Base-by-base conservation (phyloP, 2,113 vertebrate genomes). In the Calyptommatus sinebrachiatus region DNA sequence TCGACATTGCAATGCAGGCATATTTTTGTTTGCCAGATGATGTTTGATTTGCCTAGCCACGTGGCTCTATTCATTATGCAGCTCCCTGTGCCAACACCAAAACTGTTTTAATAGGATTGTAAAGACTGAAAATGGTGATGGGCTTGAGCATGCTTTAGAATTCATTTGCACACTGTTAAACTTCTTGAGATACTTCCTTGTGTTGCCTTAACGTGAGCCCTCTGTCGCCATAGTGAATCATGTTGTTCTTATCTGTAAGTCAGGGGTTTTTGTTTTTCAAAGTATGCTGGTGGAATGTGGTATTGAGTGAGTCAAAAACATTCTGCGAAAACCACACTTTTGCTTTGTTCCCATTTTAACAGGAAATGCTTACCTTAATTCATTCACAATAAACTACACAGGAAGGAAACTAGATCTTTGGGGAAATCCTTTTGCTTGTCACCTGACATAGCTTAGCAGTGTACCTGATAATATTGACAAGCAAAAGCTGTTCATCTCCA, bases 331-430 rank as follows among this genome's bases (percentile, higher is more conserved):
- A 46, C 77, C 0, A 2, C 4, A 22, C 82, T 67, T 86, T 67
- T 79, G 77, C 84, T 86, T 87, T 80, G 50, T 83, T 79, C 53
- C 53, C 88, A 90, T 94, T 94, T 92, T 90, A 92, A 92, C 92
- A 92, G 94, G 94, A 96, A 95, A 91, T 89, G 88, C 89, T 94
- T 93, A 91, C 82, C 88, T 92, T 86, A 18, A 88, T 85, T 89
- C 76, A 82, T 88, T 88, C 48, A 29, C 50, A 50, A 74, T 81
- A 91, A 89, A 76, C 74, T 57, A 83, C 81, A 73, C 83, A 74
- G 8, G 45, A n/a, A 57, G 31, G 77, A 8, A 0, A 26, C 0
- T 2, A 83, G 12, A 53, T 67, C 87, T 79, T 16, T 28, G n/a
- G 79, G 73, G 76, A 80, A 71, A 20, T 70, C 61, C 79, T 57